Percentiles rank a stretch among this genome's conserved stretches.
Evolutionary conservation across 2,888 invertebrate species (phyloP).

Genomic region (Hydriomena furcata): DNA sequence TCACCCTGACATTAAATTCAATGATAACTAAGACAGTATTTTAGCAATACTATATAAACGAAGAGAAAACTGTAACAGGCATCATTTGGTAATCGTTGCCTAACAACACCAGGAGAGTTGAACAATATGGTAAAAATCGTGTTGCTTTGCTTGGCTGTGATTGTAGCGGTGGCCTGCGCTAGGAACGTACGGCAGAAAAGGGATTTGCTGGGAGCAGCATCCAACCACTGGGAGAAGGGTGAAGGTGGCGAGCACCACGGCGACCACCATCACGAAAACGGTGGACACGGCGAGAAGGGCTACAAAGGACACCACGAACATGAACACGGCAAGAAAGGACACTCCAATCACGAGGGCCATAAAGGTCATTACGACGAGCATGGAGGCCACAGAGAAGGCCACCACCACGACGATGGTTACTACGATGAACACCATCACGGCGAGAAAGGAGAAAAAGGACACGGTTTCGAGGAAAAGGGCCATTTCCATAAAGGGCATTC

Average conservation of each 20-base stretch:
- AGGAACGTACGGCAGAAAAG: constrained; percentile 76
- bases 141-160: constrained; percentile 64
- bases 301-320: constrained; percentile 87
- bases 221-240: constrained; percentile 77
- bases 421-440: constrained; percentile 85
- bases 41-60: constrained; percentile 80
- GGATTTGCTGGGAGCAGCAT: constrained; percentile 79
- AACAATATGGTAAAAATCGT: constrained; percentile 63
- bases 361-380: constrained; percentile 84
- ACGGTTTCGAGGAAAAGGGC: constrained; percentile 82
- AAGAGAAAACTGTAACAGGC: constrained; percentile 66
- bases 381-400: constrained; percentile 85
- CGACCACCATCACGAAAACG: constrained; percentile 85
- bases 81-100: constrained; percentile 78
- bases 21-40: constrained; percentile 50
- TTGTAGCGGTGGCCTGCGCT: constrained; percentile 69
- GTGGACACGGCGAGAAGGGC: constrained; percentile 87
- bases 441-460: constrained; percentile 86
- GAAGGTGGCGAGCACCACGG: constrained; percentile 85
- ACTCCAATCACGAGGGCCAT: constrained; percentile 86
- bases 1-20: constrained; percentile 77
- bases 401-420: constrained; percentile 87
- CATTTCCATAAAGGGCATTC: constrained; percentile 92
- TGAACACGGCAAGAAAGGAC: constrained; percentile 87
- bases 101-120: constrained; percentile 57